Conservation (phyloP, 2,888 invertebrate genomes). For the Diachrysia chrysitis region DNA sequence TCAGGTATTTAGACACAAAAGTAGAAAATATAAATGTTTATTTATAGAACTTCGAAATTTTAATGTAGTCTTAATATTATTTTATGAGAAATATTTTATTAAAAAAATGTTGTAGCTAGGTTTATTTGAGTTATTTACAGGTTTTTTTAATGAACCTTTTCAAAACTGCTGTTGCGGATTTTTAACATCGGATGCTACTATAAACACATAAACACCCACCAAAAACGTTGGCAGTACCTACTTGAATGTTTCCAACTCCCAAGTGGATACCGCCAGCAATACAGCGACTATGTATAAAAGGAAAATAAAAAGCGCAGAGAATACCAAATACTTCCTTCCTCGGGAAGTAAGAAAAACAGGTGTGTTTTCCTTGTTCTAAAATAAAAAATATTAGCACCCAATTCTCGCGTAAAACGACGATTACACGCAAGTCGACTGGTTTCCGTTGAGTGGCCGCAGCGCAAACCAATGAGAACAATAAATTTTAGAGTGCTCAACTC, state of each 20-base stretch:
- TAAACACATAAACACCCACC: conserved; percentile 8
- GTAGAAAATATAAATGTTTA: not conserved
- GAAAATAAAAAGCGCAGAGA: conserved; percentile 46
- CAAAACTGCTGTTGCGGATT: not conserved
- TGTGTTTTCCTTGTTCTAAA: conserved; percentile 55
- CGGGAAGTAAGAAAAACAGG: conserved; percentile 43
- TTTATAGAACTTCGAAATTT: no score
- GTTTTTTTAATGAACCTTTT: no score
- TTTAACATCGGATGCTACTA: conserved; percentile 13
- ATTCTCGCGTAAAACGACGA: conserved; percentile 57
- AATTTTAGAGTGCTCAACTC: conserved; percentile 73
- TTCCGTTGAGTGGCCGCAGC: conserved; percentile 58
- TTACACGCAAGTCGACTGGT: conserved; percentile 61
- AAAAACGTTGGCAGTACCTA: conserved; percentile 35
- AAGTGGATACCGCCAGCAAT: conserved; percentile 39
- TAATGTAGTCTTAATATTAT: not conserved
- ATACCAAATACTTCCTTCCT: conserved; percentile 44
- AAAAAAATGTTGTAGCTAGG: not conserved
- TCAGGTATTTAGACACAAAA: not conserved
- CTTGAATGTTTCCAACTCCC: conserved; percentile 39
- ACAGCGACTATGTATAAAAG: conserved; percentile 27
- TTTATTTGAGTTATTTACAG: not conserved
- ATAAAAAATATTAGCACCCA: conserved; percentile 61
- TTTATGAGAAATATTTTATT: not conserved
- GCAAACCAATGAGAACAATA: conserved; percentile 64